Conservation (phyloP, 2,888 invertebrate species). For the Yponomeuta sedellus region DNA sequence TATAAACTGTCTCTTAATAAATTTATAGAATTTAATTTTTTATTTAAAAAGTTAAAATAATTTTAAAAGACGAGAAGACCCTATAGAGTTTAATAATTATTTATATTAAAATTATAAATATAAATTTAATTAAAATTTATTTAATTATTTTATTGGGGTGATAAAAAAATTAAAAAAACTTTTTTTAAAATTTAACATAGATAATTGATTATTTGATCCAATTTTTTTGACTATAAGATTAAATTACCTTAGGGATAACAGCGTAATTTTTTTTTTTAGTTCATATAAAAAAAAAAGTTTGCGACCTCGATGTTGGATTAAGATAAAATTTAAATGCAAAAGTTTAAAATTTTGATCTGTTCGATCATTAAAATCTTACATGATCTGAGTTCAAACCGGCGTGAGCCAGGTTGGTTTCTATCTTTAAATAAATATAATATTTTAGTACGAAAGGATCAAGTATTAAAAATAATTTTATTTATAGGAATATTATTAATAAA, state of each 20-base stretch:
- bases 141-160: constrained; percentile 79
- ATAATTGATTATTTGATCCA: constrained; percentile 74
- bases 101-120: constrained; percentile 52
- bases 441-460: constrained; percentile 89
- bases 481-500: constrained; percentile 45
- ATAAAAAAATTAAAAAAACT: constrained; percentile 77
- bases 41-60: constrained; percentile 80
- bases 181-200: constrained; percentile 54
- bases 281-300: constrained; percentile 84
- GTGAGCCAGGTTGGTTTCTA: constrained; percentile 92
- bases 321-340: constrained; percentile 81
- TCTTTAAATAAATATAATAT: constrained; percentile 78
- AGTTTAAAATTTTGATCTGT: constrained; percentile 84
- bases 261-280: constrained; percentile 86
- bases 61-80: constrained; percentile 86
- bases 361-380: constrained; percentile 90
- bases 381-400: constrained; percentile 93
- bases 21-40: constrained; percentile 61
- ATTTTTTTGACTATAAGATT: constrained; percentile 76
- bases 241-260: constrained; percentile 92
- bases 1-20: constrained; percentile 75
- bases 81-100: constrained; percentile 81
- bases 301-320: constrained; percentile 95
- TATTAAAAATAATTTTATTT: constrained; percentile 72
- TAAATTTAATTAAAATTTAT: constrained; percentile 38